phyloP scores from a whole-genome alignment of 2,113 vertebrate genomes.

The Hystrix brachyura region DNA sequence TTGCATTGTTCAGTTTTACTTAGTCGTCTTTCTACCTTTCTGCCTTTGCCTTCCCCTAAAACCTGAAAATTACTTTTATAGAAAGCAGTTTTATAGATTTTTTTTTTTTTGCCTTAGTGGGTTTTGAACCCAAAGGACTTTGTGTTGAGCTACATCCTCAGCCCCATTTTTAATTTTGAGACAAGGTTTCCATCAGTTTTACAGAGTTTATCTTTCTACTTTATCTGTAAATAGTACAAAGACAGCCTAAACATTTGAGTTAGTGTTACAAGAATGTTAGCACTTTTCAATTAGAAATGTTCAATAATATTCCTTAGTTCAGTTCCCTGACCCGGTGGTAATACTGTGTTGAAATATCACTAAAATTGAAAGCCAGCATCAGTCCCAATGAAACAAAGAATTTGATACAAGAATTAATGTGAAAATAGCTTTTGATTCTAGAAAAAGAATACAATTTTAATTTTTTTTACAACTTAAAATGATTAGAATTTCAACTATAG shows the following conservation, averaged over 20 bases:
- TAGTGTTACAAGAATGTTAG: not conserved
- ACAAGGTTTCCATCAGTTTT: not conserved
- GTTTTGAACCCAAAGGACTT: not conserved
- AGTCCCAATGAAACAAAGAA: not conserved
- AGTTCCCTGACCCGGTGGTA: not conserved
- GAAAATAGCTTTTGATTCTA: not conserved
- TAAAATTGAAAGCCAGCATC: slow-evolving; percentile 30
- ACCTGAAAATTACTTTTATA: slow-evolving; percentile 28
- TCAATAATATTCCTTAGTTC: not conserved
- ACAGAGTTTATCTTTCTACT: slow-evolving; percentile 14
- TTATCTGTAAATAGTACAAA: slow-evolving; percentile 37
- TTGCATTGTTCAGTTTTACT: not conserved
- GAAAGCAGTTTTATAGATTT: not conserved
- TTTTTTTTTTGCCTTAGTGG: too few relatives aligned
- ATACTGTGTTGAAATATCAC: not conserved
- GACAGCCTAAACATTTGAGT: not conserved
- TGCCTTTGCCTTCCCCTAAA: not conserved
- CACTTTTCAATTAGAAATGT: not conserved
- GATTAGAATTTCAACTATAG: slow-evolving; percentile 27
- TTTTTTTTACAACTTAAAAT: slow-evolving; percentile 46
- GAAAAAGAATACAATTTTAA: not conserved
- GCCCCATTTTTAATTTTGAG: not conserved
- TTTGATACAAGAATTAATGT: not conserved
- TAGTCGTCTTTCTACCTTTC: not conserved
- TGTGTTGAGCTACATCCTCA: not conserved